Evolutionary conservation across 2,113 vertebrate species (phyloP), one percentile per base, ranked within the genome.

Genomic region (Macrotus californicus): DNA sequence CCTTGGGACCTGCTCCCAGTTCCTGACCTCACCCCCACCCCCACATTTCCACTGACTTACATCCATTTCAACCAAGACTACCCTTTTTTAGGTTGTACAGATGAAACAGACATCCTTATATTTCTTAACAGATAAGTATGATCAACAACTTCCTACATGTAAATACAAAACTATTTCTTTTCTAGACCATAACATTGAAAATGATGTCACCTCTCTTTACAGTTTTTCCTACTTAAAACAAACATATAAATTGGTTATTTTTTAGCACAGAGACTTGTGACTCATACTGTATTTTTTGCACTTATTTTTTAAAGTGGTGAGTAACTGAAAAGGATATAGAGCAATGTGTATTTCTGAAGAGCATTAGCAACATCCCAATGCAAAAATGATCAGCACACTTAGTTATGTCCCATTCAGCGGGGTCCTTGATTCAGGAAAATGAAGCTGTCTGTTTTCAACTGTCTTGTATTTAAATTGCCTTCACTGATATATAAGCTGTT

Each of bases 401-500:
- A 96, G 79, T 86, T 95, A 4, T n/a, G 72, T 98, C 92, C 95
- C 97, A 88, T 67, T 95, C 52, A 94, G 81, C 50, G 97, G 94
- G 97, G 92, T 97, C 94, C 95, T 95, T 86, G 96, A 98, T 97
- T 98, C 97, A 97, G 97, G 97, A 97, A 97, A 95, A 96, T 59
- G 15, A 83, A 97, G 92, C 91, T 66, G 26, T 97, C 96, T 85
- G 70, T 96, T 97, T 96, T 93, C 50, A 84, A 10, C 46, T 96
- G 90, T 98, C 97, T 98, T 97, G 91, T 97, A 31, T 98, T 97
- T 97, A 96, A 98, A 98, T 96, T 97, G 97, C 97, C 97, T 98
- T 98, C 96, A 72, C 88, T 95, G 94, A 94, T 97, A 96, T 97
- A 96, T 96, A 96, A 95, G 97, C 97, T 96, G 85, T 96, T 97